A percentile compares a stretch with the other conserved stretches of the same genome.
phyloP scores from a whole-genome alignment of 2,113 vertebrate species.

The Gambusia affinis region DNA sequence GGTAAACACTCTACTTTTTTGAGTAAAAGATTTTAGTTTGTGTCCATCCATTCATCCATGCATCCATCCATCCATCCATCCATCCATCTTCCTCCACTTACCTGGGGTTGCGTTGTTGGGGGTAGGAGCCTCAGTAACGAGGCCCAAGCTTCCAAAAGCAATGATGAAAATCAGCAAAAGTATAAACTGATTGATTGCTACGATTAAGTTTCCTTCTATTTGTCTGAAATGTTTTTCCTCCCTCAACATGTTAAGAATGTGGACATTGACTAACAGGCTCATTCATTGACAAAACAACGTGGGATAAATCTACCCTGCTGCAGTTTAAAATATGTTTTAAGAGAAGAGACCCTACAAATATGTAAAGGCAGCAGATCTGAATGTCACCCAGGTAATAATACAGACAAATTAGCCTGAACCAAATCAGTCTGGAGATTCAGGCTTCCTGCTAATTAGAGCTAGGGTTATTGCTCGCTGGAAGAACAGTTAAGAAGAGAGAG shows the following conservation, averaged over 20 bases:
- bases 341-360: slow-evolving; percentile 36
- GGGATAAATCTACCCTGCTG: slow-evolving; percentile 1
- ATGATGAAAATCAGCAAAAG: background rate
- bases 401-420: slow-evolving; percentile 61
- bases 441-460: slow-evolving; percentile 63
- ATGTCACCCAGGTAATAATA: slow-evolving; percentile 68
- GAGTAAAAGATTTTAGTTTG: too few species aligned
- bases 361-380: slow-evolving; percentile 48
- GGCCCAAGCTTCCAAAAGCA: too few species aligned
- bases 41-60: too few species aligned
- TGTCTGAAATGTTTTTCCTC: background rate
- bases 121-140: too few species aligned
- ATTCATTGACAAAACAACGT: slow-evolving; percentile 4
- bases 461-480: slow-evolving; percentile 58
- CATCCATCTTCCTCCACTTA: too few species aligned
- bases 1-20: too few species aligned
- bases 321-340: slow-evolving; percentile 21
- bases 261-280: background rate
- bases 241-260: background rate
- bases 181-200: background rate
- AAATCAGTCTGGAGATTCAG: slow-evolving; percentile 61
- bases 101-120: too few species aligned
- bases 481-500: slow-evolving; percentile 31
- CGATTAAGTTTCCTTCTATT: background rate
- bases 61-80: too few species aligned